Percentiles rank a stretch among this genome's conserved stretches.
Conservation (phyloP, 2,113 vertebrate genomes). For the Melanostigma gelatinosum region DNA sequence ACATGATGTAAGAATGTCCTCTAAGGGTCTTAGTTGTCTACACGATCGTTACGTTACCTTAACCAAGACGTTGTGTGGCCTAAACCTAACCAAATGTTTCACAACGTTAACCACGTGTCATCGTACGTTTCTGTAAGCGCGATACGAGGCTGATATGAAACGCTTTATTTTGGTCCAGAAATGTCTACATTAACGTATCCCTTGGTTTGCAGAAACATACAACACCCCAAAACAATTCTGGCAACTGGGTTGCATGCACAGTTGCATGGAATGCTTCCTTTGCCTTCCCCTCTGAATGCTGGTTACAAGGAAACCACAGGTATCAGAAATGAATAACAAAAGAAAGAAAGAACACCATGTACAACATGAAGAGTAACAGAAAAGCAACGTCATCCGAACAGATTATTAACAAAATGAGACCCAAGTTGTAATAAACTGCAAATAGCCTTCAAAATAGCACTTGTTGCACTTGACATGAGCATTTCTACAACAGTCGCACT, state of each 20-base stretch:
- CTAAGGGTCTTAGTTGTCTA: background rate
- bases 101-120: too few species aligned
- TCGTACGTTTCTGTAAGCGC: background rate
- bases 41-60: background rate
- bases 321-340: background rate
- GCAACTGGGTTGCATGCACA: background rate
- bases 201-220: background rate
- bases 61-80: background rate
- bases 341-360: background rate
- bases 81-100: background rate
- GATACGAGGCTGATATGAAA: background rate
- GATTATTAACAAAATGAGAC: background rate
- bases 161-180: background rate
- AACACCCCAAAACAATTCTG: background rate
- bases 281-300: background rate
- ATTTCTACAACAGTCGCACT: background rate
- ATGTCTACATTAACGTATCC: background rate
- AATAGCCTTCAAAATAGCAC: background rate
- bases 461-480: slow-evolving; percentile 2
- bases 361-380: background rate
- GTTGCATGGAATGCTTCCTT: background rate
- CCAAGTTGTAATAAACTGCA: background rate
- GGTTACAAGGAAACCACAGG: background rate
- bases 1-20: background rate
- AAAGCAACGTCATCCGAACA: background rate